Conservation (phyloP, 1,140 invertebrate species). For the Agraylea sexmaculata region DNA sequence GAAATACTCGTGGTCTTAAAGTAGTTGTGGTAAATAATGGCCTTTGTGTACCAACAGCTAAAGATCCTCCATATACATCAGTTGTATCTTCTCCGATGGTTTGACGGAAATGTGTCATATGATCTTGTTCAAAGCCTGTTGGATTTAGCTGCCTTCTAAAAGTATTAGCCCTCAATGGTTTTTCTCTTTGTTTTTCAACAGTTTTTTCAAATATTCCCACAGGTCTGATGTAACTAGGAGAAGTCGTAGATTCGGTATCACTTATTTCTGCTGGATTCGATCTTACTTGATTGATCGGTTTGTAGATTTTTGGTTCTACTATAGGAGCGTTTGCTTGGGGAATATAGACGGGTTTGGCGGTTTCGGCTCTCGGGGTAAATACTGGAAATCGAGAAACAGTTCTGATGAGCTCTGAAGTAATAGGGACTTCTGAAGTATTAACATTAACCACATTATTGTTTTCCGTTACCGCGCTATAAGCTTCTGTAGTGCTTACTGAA, state of each 20-base stretch:
- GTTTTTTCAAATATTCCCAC: conserved; percentile 40
- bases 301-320: conserved; percentile 14
- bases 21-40: conserved; percentile 54
- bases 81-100: conserved; percentile 47
- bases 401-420: conserved; percentile 1
- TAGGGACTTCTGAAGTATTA: conserved; percentile 7
- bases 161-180: conserved; percentile 31
- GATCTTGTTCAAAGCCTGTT: conserved; percentile 33
- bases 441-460: conserved; percentile 6
- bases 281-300: conserved; percentile 13
- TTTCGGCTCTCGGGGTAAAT: conserved; percentile 15
- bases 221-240: conserved; percentile 12
- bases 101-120: conserved; percentile 37
- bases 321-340: conserved; percentile 5
- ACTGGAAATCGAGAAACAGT: conserved; percentile 18
- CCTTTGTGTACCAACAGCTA: conserved; percentile 45
- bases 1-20: conserved; percentile 33
- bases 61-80: conserved; percentile 51
- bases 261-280: conserved; percentile 11
- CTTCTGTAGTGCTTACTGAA: conserved; percentile 21
- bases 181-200: conserved; percentile 33
- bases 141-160: conserved; percentile 45
- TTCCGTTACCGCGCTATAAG: conserved; percentile 17
- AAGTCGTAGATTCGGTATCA: conserved; percentile 11
- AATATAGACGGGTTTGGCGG: conserved; percentile 10